phyloP scores from a whole-genome alignment of 2,797 vertebrate species.

The Phylloscopus collybita region DNA sequence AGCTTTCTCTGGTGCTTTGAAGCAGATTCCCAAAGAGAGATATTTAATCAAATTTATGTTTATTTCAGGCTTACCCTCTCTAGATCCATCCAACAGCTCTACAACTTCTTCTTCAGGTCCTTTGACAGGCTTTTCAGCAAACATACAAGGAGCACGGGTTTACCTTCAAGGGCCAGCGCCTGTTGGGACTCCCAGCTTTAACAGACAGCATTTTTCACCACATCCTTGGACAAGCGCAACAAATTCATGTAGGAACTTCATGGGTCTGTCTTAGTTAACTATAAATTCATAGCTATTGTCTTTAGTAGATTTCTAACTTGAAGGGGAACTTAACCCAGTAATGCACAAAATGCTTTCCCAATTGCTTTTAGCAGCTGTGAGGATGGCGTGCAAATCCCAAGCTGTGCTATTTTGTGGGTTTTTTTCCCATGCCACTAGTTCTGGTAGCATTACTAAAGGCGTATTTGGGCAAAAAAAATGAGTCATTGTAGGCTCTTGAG shows the following conservation, averaged over 20 bases:
- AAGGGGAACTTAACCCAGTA: constrained; percentile 33
- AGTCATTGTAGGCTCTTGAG: background rate
- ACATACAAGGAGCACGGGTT: constrained; percentile 93
- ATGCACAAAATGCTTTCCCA: constrained; percentile 55
- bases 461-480: background rate
- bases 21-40: constrained; percentile 63
- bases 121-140: constrained; percentile 92
- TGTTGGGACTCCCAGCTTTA: constrained; percentile 94
- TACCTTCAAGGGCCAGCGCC: constrained; percentile 91
- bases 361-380: constrained; percentile 32
- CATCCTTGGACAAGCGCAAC: constrained; percentile 97
- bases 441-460: background rate
- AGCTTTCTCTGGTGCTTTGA: constrained; percentile 52
- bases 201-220: constrained; percentile 99
- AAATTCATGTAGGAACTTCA: constrained; percentile 90
- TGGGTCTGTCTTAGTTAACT: constrained; percentile 73
- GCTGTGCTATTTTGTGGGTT: background rate
- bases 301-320: constrained; percentile 47
- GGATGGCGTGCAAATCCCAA: background rate
- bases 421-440: background rate
- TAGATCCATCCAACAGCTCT: constrained; percentile 86
- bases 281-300: constrained; percentile 65
- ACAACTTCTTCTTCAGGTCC: constrained; percentile 83
- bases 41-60: constrained; percentile 74
- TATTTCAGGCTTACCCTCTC: constrained; percentile 84